Evolutionary conservation across 2,888 invertebrate species (phyloP).

Genomic region (Drosophila paramelanica): DNA sequence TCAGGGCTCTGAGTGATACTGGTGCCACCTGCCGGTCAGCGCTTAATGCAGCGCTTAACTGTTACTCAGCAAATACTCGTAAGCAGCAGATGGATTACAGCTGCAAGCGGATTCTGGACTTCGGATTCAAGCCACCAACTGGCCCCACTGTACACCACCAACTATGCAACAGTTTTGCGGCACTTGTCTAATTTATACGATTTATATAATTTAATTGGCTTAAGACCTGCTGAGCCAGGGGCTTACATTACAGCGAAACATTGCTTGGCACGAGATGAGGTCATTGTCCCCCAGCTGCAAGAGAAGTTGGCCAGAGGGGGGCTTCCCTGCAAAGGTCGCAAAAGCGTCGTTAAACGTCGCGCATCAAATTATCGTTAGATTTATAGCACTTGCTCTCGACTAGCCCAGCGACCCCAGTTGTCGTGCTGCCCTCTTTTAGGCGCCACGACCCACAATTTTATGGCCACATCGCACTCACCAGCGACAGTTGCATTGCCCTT

Average conservation of each 20-base stretch:
- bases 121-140: neutral
- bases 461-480: slow-evolving; percentile 1
- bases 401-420: neutral
- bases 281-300: slow-evolving; percentile 37
- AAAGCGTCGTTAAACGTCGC: slow-evolving; percentile 56
- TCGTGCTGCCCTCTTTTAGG: slow-evolving; percentile 21
- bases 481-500: slow-evolving; percentile 20
- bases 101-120: slow-evolving; percentile 1
- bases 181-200: slow-evolving; percentile 35
- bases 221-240: slow-evolving; percentile 28
- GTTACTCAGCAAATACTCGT: neutral
- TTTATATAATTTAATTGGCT: slow-evolving; percentile 62
- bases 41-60: slow-evolving; percentile 11
- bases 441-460: slow-evolving; percentile 17
- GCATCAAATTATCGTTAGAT: slow-evolving; percentile 68
- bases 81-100: slow-evolving; percentile 20
- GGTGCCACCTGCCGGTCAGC: slow-evolving; percentile 42
- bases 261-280: slow-evolving; percentile 7
- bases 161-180: slow-evolving; percentile 57
- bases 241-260: slow-evolving; percentile 26
- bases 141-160: slow-evolving; percentile 3
- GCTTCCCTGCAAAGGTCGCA: slow-evolving; percentile 20
- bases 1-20: slow-evolving; percentile 24
- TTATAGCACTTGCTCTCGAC: slow-evolving; percentile 41
- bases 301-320: neutral